Conservation (phyloP, 2,113 vertebrate species). For the Glareola pratincola region DNA sequence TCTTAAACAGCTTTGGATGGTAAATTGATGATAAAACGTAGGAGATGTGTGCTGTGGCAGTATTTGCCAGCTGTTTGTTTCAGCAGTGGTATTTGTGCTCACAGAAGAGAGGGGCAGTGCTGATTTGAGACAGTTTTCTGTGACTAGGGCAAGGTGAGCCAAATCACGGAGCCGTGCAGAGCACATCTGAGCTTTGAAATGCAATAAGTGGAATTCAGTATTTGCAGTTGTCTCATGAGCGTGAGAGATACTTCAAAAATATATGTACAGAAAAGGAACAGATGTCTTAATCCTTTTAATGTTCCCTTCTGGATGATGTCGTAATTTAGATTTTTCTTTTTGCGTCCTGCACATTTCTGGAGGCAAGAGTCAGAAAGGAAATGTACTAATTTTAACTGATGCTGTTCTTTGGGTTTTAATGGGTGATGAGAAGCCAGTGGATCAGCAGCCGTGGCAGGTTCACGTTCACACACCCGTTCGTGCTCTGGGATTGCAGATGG, state of each 20-base stretch:
- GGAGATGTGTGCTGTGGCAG: background rate
- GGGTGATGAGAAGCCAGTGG: background rate
- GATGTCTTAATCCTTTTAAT: background rate
- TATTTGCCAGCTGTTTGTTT: background rate
- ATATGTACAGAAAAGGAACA: background rate
- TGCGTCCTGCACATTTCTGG: background rate
- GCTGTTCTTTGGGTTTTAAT: background rate
- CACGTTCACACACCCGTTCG: background rate
- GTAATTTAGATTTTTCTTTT: background rate
- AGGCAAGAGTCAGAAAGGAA: background rate
- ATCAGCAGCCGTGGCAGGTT: background rate
- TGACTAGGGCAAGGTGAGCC: background rate
- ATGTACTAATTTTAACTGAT: background rate
- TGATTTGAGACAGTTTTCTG: background rate
- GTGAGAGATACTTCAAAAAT: background rate
- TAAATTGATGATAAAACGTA: background rate
- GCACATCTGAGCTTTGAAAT: background rate
- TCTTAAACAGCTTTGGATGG: background rate
- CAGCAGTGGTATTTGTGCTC: background rate
- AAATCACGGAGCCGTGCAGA: background rate
- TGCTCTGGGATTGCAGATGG: background rate
- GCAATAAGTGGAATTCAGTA: background rate
- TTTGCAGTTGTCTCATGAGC: background rate
- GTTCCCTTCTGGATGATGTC: background rate
- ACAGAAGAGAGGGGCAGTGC: background rate